These are phyloP conservation scores for Aspidoscelis tigris DNA, from an alignment of 2,113 vertebrate species.

Conservation along the genomic window DNA sequence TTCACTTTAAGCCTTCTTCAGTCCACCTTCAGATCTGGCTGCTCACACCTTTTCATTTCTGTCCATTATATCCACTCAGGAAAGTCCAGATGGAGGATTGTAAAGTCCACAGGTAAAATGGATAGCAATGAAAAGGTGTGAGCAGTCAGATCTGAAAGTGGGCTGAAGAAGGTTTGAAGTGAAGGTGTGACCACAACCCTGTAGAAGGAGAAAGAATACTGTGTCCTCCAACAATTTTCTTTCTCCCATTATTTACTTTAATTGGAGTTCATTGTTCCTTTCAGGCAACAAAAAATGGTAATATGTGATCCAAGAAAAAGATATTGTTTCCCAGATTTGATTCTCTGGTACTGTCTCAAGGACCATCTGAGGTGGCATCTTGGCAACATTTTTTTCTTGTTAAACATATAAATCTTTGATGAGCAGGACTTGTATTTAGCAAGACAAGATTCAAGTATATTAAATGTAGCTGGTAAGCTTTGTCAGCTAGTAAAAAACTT, in stretches of 20 bases:
- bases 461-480: constrained; percentile 8
- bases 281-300: neutral
- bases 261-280: neutral
- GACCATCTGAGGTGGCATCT: neutral
- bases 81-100: too few species aligned
- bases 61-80: too few species aligned
- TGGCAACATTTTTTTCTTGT: neutral
- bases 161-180: too few species aligned
- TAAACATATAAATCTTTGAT: neutral
- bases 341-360: neutral
- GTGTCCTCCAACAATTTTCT: neutral
- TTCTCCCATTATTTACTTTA: neutral
- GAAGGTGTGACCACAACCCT: too few species aligned
- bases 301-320: neutral
- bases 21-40: too few species aligned
- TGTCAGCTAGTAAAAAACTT: constrained; percentile 10
- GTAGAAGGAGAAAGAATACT: neutral
- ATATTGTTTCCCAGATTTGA: neutral
- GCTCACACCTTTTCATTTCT: too few species aligned
- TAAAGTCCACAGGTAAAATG: too few species aligned
- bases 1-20: too few species aligned
- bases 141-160: too few species aligned
- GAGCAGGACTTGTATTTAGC: neutral
- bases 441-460: neutral
- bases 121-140: too few species aligned